Percentiles rank a stretch among this genome's conserved stretches.
phyloP scores from a whole-genome alignment of 2,797 vertebrate species.

The Hirundo rustica region DNA sequence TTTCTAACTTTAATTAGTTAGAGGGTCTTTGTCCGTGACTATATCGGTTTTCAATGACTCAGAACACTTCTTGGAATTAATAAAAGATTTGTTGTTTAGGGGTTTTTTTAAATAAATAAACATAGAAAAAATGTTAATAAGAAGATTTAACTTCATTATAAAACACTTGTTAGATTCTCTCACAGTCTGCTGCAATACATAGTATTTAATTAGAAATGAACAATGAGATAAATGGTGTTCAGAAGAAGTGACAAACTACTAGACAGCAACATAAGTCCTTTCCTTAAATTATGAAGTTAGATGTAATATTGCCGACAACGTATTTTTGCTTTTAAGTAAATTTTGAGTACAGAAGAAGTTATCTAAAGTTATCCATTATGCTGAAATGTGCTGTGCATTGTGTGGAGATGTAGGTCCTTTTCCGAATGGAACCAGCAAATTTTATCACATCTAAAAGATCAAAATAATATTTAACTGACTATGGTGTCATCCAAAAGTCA shows the following conservation, averaged over 20 bases:
- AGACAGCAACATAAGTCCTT: not conserved
- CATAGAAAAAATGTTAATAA: not conserved
- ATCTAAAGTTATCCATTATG: not conserved
- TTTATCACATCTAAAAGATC: not conserved
- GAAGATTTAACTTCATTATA: conserved; percentile 1
- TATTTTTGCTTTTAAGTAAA: not conserved
- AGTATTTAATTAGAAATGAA: conserved; percentile 14
- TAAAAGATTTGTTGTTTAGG: not conserved
- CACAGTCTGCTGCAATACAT: not conserved
- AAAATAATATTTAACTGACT: not conserved
- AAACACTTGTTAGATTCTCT: not conserved
- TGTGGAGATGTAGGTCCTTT: not conserved
- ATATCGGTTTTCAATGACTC: too few relatives aligned
- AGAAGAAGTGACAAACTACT: not conserved
- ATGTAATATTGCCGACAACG: not conserved
- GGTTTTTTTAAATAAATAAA: not conserved
- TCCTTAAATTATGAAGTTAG: not conserved
- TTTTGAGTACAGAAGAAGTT: not conserved
- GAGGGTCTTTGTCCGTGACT: too few relatives aligned
- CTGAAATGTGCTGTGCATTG: not conserved
- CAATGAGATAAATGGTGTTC: not conserved
- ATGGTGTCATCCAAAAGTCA: not conserved
- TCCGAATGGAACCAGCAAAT: not conserved
- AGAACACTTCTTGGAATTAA: not conserved
- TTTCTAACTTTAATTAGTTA: too few relatives aligned